phyloP scores from a whole-genome alignment of 2,797 vertebrate species.

The Chaetodon trifasciatus region DNA sequence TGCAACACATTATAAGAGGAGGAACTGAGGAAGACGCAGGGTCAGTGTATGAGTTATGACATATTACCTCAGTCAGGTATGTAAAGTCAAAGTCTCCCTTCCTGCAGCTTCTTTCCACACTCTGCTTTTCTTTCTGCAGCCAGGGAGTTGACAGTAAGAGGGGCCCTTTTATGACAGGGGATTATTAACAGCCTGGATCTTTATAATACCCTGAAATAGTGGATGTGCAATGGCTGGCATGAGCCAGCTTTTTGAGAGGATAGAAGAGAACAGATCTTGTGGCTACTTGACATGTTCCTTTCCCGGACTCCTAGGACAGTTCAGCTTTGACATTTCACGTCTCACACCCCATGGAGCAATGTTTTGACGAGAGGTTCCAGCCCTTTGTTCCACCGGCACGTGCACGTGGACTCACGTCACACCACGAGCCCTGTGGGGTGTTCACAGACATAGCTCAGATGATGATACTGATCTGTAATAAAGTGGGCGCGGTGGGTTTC shows the following conservation, averaged over 20 bases:
- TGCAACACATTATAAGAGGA: not conserved
- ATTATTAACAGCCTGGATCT: not conserved
- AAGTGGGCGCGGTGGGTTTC: too few species aligned
- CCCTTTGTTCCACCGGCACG: not conserved
- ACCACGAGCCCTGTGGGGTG: not conserved
- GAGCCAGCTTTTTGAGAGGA: not conserved
- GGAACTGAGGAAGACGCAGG: not conserved
- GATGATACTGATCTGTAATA: rapidly evolving
- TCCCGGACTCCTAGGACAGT: not conserved
- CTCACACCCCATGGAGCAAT: not conserved
- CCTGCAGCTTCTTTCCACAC: not conserved
- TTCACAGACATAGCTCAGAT: not conserved
- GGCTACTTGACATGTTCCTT: conserved; percentile 3
- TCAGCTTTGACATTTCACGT: rapidly evolving
- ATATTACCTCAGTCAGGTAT: not conserved
- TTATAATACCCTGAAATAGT: too few species aligned
- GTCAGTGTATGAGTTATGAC: not conserved
- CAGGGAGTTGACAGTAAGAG: not conserved
- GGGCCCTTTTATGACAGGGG: not conserved
- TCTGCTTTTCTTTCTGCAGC: not conserved
- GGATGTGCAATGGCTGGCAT: not conserved
- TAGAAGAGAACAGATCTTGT: not conserved
- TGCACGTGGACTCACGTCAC: not conserved
- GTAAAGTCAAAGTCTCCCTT: not conserved
- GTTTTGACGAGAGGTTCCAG: not conserved